phyloP scores from a whole-genome alignment of 2,113 vertebrate genomes.

The Serinus canaria region DNA sequence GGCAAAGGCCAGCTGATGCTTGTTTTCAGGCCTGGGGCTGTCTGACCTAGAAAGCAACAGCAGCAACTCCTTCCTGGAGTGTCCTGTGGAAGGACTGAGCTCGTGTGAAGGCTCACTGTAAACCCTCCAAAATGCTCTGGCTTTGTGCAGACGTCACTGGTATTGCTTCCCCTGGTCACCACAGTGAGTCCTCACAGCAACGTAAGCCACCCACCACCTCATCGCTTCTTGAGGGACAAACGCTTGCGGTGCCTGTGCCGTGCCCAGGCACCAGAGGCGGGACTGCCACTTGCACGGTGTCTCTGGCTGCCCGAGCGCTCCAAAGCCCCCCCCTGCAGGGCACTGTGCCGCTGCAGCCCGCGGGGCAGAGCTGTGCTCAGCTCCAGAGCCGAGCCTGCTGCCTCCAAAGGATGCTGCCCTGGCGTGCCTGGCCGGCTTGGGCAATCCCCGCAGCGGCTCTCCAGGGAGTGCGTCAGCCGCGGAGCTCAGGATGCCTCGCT shows the following conservation, averaged over 20 bases:
- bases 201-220: background rate
- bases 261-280: background rate
- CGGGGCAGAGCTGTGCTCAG: background rate
- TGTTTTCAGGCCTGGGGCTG: background rate
- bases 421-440: background rate
- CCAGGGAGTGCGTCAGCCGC: background rate
- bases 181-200: background rate
- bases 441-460: background rate
- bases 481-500: background rate
- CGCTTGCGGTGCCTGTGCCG: background rate
- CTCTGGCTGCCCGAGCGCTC: fast-evolving
- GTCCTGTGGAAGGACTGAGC: background rate
- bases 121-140: background rate
- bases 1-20: background rate
- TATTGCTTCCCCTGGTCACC: background rate
- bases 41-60: background rate
- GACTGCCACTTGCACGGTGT: background rate
- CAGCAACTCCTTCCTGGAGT: background rate
- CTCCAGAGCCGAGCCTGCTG: background rate
- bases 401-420: background rate
- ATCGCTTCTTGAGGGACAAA: background rate
- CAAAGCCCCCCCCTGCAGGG: fast-evolving
- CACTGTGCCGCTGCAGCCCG: background rate
- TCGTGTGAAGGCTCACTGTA: background rate
- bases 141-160: background rate